These are phyloP conservation scores for Tortricodes alternella DNA, from an alignment of 2,888 invertebrate genomes.

Conservation along the genomic window DNA sequence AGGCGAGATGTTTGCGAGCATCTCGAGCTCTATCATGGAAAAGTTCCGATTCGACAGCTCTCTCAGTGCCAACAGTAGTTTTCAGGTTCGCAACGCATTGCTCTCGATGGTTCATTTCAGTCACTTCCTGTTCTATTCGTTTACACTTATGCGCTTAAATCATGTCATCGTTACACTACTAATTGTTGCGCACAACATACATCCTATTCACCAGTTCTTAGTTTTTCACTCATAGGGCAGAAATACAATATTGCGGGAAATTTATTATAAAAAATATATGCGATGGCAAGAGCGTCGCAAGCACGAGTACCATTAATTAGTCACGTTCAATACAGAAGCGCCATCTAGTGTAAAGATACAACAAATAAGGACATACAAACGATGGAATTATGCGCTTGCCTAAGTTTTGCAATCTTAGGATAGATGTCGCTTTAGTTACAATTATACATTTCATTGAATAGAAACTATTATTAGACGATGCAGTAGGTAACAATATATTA, in stretches of 20 bases:
- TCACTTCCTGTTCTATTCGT: slow-evolving; percentile 39
- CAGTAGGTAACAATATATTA: too few species aligned
- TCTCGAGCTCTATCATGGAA: slow-evolving; percentile 91
- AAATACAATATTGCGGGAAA: too few species aligned
- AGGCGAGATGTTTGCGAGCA: slow-evolving; percentile 92
- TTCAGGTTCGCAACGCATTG: slow-evolving; percentile 84
- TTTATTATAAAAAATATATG: too few species aligned
- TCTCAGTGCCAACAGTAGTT: slow-evolving; percentile 88
- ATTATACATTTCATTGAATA: too few species aligned
- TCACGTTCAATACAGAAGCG: slow-evolving; percentile 30
- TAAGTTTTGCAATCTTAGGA: slow-evolving; percentile 3
- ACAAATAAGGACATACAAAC: background rate
- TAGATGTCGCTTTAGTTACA: slow-evolving; percentile 51
- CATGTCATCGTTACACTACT: slow-evolving; percentile 30
- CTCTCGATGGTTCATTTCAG: slow-evolving; percentile 60
- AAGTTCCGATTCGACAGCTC: slow-evolving; percentile 90
- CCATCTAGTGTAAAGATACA: slow-evolving; percentile 43
- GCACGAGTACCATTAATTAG: background rate
- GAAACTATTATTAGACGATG: too few species aligned
- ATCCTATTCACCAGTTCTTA: too few species aligned
- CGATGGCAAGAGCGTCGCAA: background rate
- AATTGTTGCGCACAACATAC: slow-evolving; percentile 20
- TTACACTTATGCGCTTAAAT: slow-evolving; percentile 30
- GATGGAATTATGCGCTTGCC: too few species aligned
- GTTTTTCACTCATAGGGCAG: slow-evolving; percentile 9